phyloP scores from a whole-genome alignment of 1,140 invertebrate genomes.

The Meloidogyne hapla region DNA sequence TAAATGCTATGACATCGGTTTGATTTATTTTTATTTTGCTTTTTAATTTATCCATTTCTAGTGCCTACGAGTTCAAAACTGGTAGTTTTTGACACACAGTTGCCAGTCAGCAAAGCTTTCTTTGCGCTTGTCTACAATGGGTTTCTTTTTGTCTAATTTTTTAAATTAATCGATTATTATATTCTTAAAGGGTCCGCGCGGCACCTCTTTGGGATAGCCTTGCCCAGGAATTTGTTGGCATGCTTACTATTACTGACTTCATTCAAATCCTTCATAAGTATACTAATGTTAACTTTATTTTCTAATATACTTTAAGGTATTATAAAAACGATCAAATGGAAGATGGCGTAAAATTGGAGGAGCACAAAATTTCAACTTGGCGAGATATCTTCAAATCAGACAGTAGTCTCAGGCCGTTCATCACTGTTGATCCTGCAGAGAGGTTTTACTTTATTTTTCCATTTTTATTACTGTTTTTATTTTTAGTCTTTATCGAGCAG shows the following conservation, averaged over 20 bases:
- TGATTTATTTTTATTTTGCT: too few species aligned
- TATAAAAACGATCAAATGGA: slow-evolving; percentile 53
- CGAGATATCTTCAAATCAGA: slow-evolving; percentile 67
- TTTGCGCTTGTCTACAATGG: slow-evolving; percentile 96
- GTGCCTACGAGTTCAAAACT: slow-evolving; percentile 98
- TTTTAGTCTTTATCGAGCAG: slow-evolving; percentile 58
- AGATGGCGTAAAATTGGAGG: slow-evolving; percentile 73
- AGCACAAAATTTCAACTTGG: slow-evolving; percentile 94
- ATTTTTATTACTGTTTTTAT: slow-evolving; percentile 27
- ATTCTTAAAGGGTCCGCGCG: slow-evolving; percentile 92
- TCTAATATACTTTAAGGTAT: slow-evolving; percentile 29
- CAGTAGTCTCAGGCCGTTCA: slow-evolving; percentile 51
- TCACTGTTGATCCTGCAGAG: slow-evolving; percentile 59
- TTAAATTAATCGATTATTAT: slow-evolving; percentile 82
- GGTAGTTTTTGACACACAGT: slow-evolving; percentile 97
- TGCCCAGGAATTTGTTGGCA: slow-evolving; percentile 80
- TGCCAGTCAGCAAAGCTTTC: slow-evolving; percentile 95
- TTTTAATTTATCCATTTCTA: too few species aligned
- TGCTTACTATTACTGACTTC: slow-evolving; percentile 99
- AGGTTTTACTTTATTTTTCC: slow-evolving; percentile 34
- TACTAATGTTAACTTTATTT: slow-evolving; percentile 13
- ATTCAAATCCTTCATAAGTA: slow-evolving; percentile 78
- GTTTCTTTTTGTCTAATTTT: slow-evolving; percentile 31
- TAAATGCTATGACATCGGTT: slow-evolving; percentile 88
- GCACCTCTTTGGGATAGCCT: slow-evolving; percentile 93